Evolutionary conservation across 2,797 vertebrate genomes (phyloP), one percentile per base, ranked within the genome.

Genomic region (Gymnocypris eckloni): DNA sequence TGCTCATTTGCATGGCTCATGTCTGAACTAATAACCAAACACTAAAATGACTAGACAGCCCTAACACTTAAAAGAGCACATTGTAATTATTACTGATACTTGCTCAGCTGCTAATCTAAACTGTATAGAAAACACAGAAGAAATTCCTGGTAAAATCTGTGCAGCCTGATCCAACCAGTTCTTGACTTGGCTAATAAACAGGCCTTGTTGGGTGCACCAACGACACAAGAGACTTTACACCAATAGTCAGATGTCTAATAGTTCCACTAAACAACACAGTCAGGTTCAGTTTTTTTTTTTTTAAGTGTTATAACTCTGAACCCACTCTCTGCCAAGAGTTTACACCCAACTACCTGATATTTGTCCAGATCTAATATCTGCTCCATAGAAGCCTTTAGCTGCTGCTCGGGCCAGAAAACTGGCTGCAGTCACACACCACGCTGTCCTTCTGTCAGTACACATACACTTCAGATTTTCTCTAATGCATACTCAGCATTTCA

Each of bases 331-430:
- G 72, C 81, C 77, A 86, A 64, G 78, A 87, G 45, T 81, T 43
- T 71, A 61, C 25, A 82, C 77, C 76, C 69, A 39, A 80, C 88
- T 86, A 82, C 76, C 88, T 89, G 82, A 87, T 87, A 85, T 87
- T 64, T 80, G 86, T 91, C 88, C 90, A 91, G 87, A 90, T 90
- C 71, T 86, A 87, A 91, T 91, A 91, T 89, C 85, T 89, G 86
- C 72, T 73, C 61, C 81, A 79, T n/a, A 72, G 86, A 87, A 75
- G 73, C 76, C 48, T 73, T 73, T 87, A 84, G 86, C 84, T 86
- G 70, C 64, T 81, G 50, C 25, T 84, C 13, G n/a, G n/a, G 45
- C 22, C 45, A 78, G 61, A 69, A 48, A 41, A 70, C 83, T 75
- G 48, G n/a, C 75, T 59, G 52, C 76, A 72, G 83, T 79, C 76